Base-by-base conservation (phyloP, 2,113 vertebrate genomes). In the Chiloscyllium plagiosum region DNA sequence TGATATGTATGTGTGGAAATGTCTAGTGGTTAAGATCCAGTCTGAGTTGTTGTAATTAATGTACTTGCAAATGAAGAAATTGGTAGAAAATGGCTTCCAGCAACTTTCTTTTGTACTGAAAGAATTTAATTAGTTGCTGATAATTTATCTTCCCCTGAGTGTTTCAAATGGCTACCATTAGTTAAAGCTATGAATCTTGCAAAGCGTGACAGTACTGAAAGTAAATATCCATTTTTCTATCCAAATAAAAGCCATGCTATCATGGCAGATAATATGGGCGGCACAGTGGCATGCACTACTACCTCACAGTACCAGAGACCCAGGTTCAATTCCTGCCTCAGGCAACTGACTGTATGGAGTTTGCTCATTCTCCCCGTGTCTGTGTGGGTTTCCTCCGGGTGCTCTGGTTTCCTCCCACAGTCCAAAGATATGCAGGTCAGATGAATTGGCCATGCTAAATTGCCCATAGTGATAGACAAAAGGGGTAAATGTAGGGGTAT, bases 111-210 rank as follows among this genome's bases (percentile, higher is more conserved):
- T 52, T 68, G 24, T 95, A 72, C 47, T 95, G 94, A 95, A 90
- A 95, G 94, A 76, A 95, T 95, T 94, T 95, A 95, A 95, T 95
- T 95, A 95, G 94, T 95, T 76, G 94, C 47, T 95, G 68, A 52
- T 72, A 95, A 95, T 95, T 95, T 95, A 95, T 72, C 69, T 95
- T 70, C 47, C 94, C 68, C 72, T 76, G 94, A 95, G 94, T 47
- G 26, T 95, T 95, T 94, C 93, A 70, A 94, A 70, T 94, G 93
- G 70, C 42, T 47, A 29, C 66, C 93, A 94, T 50, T 94, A 94
- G 37, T 68, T 94, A 69, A 94, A 94, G 93, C 66, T 70, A 50
- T 95, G 68, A 72, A 72, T 95, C 68, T 94, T 52, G 94, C 47
- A 50, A 95, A 95, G 42, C 69, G 33, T 70, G 47, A 52, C 69